These are phyloP conservation scores for Linyphia triangularis DNA, from an alignment of 2,888 invertebrate species.

Conservation along the genomic window DNA sequence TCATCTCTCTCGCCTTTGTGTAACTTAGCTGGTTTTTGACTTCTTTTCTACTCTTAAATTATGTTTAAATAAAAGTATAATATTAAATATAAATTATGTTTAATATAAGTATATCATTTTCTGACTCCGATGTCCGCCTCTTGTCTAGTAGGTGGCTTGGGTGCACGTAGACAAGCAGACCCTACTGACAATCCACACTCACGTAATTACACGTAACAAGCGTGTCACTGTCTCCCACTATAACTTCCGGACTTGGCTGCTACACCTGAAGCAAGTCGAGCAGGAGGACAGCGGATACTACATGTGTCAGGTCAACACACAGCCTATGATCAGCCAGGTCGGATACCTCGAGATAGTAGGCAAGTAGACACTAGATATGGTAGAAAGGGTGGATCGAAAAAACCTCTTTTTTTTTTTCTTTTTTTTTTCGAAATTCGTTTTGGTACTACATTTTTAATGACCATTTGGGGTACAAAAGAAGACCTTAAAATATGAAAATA, in stretches of 20 bases:
- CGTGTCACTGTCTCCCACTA: conserved; percentile 92
- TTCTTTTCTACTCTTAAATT: background rate
- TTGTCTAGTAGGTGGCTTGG: conserved; percentile 89
- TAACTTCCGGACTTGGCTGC: conserved; percentile 74
- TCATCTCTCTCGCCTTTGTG: too few species aligned
- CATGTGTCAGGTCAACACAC: conserved; percentile 82
- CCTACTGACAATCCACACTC: conserved; percentile 93
- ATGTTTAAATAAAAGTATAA: background rate
- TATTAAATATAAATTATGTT: background rate
- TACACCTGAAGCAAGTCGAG: conserved; percentile 76
- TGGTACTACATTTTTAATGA: too few species aligned
- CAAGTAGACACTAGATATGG: conserved; percentile 26
- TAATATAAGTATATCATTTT: background rate
- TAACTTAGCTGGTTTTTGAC: too few species aligned
- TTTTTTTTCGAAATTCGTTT: too few species aligned
- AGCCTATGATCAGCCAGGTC: conserved; percentile 77
- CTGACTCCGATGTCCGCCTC: background rate
- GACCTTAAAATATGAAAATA: too few species aligned
- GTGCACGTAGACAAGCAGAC: conserved; percentile 95
- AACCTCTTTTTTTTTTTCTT: too few species aligned
- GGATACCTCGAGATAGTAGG: conserved; percentile 77
- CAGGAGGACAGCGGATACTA: conserved; percentile 94
- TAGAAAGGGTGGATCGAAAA: too few species aligned
- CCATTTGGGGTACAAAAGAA: too few species aligned
- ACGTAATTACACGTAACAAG: conserved; percentile 93